Conservation (phyloP, 2,888 invertebrate genomes). For the Nephrotoma guestfalica region DNA sequence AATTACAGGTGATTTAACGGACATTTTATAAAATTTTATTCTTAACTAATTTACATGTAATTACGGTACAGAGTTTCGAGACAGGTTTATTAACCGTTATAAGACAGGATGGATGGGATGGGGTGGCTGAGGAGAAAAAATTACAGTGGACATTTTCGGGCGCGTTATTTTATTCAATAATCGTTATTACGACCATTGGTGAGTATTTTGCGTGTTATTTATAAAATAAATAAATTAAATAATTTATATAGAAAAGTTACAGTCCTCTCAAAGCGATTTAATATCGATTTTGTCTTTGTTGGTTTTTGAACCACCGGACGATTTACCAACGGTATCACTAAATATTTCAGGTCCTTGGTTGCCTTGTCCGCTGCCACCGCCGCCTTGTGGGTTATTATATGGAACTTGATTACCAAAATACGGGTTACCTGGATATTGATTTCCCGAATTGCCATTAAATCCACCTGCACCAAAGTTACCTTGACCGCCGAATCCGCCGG, state of each 20-base stretch:
- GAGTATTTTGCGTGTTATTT: constrained; percentile 25
- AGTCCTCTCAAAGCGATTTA: not conserved
- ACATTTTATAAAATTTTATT: constrained; percentile 27
- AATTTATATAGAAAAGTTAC: not conserved
- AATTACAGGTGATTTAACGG: constrained; percentile 33
- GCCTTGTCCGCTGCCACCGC: not conserved
- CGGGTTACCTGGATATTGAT: not conserved
- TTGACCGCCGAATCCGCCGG: not conserved
- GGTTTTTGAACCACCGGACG: not conserved
- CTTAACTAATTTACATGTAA: not conserved
- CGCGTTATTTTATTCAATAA: constrained; percentile 86
- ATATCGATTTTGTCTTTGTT: not conserved
- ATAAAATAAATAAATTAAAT: not conserved
- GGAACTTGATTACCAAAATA: not conserved
- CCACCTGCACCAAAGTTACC: not conserved
- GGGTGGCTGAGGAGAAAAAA: constrained; percentile 46
- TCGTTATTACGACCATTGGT: constrained; percentile 94
- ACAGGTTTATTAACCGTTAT: constrained; percentile 62
- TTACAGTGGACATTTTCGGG: constrained; percentile 79
- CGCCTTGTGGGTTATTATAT: not conserved
- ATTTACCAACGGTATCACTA: not conserved
- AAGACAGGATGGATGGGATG: constrained; percentile 83
- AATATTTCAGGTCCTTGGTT: not conserved
- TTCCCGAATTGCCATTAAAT: not conserved
- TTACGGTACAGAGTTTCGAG: constrained; percentile 40